These are phyloP conservation scores for Chloroclysta siterata DNA, from an alignment of 2,888 invertebrate genomes.

Conservation along the genomic window DNA sequence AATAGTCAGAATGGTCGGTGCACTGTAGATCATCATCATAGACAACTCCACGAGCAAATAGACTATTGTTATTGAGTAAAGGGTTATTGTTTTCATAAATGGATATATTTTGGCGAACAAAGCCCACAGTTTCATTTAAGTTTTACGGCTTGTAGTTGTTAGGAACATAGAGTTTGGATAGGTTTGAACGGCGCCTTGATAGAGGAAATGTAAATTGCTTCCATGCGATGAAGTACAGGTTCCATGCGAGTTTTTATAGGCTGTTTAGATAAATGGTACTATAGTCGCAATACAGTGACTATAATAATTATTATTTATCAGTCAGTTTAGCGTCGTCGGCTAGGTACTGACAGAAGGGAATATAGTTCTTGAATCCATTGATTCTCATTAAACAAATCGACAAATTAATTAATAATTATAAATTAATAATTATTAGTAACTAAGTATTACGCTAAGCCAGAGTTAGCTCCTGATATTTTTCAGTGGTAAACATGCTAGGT, in stretches of 20 bases:
- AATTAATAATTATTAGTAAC: no score
- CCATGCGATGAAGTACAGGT: background rate
- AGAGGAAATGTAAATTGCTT: background rate
- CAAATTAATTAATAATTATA: no score
- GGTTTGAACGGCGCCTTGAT: slow-evolving; percentile 13
- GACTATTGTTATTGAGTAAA: slow-evolving; percentile 58
- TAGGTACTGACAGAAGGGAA: background rate
- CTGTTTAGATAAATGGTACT: background rate
- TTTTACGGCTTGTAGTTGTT: slow-evolving; percentile 61
- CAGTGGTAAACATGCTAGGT: no score
- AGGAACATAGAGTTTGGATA: slow-evolving; percentile 35
- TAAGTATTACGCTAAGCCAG: no score
- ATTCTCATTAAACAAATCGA: no score
- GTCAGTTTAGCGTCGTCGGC: background rate
- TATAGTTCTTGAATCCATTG: background rate
- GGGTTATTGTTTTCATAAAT: slow-evolving; percentile 41
- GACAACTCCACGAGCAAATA: slow-evolving; percentile 45
- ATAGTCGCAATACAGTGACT: no score
- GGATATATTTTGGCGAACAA: slow-evolving; percentile 34
- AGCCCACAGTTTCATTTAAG: slow-evolving; percentile 59
- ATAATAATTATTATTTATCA: background rate
- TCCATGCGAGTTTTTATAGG: background rate
- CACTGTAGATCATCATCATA: slow-evolving; percentile 37
- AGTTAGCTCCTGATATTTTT: no score
- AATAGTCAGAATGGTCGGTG: slow-evolving; percentile 25